Percentiles rank a stretch among this genome's conserved stretches.
Evolutionary conservation across 1,140 invertebrate species (phyloP).

Genomic region (Bombyx mandarina): DNA sequence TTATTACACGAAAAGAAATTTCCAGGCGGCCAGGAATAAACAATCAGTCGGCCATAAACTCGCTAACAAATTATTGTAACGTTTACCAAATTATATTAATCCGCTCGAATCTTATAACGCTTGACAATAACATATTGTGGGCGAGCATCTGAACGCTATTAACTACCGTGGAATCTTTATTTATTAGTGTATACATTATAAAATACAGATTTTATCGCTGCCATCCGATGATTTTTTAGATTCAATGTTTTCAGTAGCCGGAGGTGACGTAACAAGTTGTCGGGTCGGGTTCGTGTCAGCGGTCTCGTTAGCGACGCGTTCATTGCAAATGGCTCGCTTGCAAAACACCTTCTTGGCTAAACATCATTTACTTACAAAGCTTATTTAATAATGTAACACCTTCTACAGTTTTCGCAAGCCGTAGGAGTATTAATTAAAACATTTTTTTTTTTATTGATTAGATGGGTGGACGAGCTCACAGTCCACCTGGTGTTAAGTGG

Average conservation of each 20-base stretch:
- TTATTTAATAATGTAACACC: no score
- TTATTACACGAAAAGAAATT: constrained; percentile 1
- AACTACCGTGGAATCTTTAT: constrained; percentile 42
- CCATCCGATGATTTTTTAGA: constrained; percentile 50
- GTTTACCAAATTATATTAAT: constrained; percentile 35
- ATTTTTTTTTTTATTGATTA: no score
- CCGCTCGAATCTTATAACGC: constrained; percentile 44
- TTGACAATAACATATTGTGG: constrained; percentile 56
- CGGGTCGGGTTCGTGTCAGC: not conserved
- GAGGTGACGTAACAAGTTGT: not conserved
- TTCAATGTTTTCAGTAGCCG: constrained; percentile 12
- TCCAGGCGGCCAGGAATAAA: constrained; percentile 25
- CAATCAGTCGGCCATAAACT: constrained; percentile 20
- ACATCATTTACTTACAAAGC: no score
- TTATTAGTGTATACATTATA: constrained; percentile 36
- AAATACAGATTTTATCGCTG: constrained; percentile 48
- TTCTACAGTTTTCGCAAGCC: no score
- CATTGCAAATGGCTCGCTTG: not conserved
- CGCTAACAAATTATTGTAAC: constrained; percentile 33
- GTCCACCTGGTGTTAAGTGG: no score
- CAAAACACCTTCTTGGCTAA: no score
- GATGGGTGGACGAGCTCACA: no score
- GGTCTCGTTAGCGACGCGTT: not conserved
- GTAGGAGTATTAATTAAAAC: no score
- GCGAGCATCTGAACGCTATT: constrained; percentile 33